Percentiles rank a stretch among this genome's conserved stretches.
Evolutionary conservation across 2,888 invertebrate species (phyloP).

Genomic region (Phytoseiulus persimilis): DNA sequence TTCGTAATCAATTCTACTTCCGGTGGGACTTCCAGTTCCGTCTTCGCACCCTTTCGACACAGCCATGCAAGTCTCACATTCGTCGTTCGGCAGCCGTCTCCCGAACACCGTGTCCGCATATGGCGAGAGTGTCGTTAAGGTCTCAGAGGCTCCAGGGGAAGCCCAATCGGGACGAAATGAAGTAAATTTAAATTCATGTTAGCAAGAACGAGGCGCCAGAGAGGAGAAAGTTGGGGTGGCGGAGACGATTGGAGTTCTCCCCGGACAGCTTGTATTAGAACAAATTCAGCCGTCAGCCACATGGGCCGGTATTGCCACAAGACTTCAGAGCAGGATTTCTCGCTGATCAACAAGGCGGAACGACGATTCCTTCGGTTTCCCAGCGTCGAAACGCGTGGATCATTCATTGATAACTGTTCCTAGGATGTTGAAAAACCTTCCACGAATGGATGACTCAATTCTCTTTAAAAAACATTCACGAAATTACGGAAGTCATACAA

Average conservation of each 20-base stretch:
- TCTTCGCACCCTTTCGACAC: background rate
- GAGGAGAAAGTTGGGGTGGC: background rate
- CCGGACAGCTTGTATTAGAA: background rate
- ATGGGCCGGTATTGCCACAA: background rate
- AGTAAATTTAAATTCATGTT: slow-evolving; percentile 38
- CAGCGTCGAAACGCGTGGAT: too few relatives aligned
- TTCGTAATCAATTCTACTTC: background rate
- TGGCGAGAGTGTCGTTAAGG: background rate
- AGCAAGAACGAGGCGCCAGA: background rate
- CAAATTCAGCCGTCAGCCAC: background rate
- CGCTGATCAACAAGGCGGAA: too few relatives aligned
- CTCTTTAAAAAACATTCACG: too few relatives aligned
- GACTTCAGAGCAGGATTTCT: too few relatives aligned
- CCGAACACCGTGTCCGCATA: background rate
- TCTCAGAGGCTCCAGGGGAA: background rate
- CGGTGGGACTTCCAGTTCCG: background rate
- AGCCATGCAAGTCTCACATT: background rate
- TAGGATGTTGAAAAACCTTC: too few relatives aligned
- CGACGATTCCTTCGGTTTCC: too few relatives aligned
- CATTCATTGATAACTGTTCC: too few relatives aligned
- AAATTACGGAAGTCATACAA: too few relatives aligned
- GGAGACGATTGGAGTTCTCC: background rate
- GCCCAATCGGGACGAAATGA: slow-evolving; percentile 1
- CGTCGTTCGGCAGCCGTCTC: background rate
- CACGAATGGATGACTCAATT: too few relatives aligned